These are phyloP conservation scores for Cuculus canorus DNA, from an alignment of 2,797 vertebrate genomes.

Conservation along the genomic window DNA sequence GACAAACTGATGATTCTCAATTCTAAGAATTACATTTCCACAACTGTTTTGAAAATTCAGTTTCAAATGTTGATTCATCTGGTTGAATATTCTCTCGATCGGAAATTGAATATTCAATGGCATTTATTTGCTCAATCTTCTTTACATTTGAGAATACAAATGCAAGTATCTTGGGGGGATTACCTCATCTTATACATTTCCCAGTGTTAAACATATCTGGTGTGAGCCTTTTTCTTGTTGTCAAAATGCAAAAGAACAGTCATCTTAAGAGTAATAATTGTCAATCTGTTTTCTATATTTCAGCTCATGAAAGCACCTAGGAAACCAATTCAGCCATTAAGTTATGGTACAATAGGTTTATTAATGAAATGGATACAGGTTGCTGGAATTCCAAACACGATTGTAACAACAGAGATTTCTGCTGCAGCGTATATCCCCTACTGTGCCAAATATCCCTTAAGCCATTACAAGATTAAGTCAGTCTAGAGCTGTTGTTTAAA, in stretches of 20 bases:
- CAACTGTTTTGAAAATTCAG: neutral
- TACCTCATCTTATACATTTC: neutral
- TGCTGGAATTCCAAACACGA: neutral
- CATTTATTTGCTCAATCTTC: neutral
- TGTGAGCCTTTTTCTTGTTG: neutral
- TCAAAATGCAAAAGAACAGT: neutral
- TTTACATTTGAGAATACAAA: neutral
- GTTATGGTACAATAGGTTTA: neutral
- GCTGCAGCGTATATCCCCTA: neutral
- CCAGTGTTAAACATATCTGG: neutral
- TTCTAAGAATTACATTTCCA: neutral
- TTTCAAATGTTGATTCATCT: neutral
- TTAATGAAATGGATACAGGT: neutral
- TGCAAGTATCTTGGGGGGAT: neutral
- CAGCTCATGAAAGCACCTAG: neutral
- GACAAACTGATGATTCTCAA: neutral
- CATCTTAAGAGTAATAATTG: neutral
- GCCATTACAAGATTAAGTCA: neutral
- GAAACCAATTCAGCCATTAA: slow-evolving; percentile 3
- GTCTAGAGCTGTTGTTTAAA: neutral
- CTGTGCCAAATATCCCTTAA: neutral
- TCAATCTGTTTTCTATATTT: neutral
- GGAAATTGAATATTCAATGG: neutral
- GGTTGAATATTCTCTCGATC: neutral
- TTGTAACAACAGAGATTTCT: neutral